phyloP scores from a whole-genome alignment of 2,888 invertebrate genomes.

The Bimastos eiseni region DNA sequence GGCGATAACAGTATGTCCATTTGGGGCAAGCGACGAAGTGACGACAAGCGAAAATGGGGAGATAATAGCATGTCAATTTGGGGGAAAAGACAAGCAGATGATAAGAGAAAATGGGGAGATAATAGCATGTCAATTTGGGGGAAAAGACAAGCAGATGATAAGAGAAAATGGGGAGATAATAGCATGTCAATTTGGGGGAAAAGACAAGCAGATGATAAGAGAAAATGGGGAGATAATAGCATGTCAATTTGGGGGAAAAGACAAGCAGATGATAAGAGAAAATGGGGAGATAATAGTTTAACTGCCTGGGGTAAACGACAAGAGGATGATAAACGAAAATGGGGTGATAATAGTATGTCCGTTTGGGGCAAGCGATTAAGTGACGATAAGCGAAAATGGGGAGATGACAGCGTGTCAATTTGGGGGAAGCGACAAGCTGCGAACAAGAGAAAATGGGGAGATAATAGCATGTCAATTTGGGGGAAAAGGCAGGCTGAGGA shows the following conservation, averaged over 20 bases:
- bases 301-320: not conserved
- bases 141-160: not conserved
- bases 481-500: not conserved
- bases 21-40: not conserved
- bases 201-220: not conserved
- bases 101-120: too few species aligned
- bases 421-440: too few species aligned
- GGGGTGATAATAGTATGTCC: not conserved
- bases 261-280: not conserved
- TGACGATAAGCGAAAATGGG: not conserved
- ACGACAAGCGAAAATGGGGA: not conserved
- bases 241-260: not conserved
- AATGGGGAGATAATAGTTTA: not conserved
- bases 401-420: too few species aligned
- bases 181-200: not conserved
- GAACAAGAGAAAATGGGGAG: not conserved
- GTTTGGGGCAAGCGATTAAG: not conserved
- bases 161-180: not conserved
- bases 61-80: not conserved
- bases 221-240: constrained; percentile 23
- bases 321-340: not conserved
- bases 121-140: too few species aligned
- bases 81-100: not conserved
- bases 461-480: not conserved
- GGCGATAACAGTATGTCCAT: constrained; percentile 3